These are phyloP conservation scores for Chalcosyrphus nemorum DNA, from an alignment of 2,888 invertebrate genomes.

Conservation along the genomic window DNA sequence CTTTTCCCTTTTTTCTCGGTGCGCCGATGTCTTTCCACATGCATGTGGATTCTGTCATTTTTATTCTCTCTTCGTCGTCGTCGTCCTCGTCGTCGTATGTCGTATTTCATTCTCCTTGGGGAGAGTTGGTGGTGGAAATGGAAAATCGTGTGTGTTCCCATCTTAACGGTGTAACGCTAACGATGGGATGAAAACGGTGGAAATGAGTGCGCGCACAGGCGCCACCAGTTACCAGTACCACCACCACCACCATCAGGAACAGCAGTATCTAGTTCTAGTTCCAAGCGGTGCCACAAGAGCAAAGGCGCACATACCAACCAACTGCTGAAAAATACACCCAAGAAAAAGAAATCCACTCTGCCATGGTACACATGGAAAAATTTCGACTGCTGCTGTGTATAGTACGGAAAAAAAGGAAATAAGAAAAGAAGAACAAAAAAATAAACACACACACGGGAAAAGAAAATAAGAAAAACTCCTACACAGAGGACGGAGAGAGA, in stretches of 20 bases:
- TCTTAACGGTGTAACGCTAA: constrained; percentile 22
- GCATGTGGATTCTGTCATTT: neutral
- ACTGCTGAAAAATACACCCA: constrained; percentile 29
- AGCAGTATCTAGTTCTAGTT: no score
- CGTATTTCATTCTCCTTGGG: constrained; percentile 49
- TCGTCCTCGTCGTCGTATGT: neutral
- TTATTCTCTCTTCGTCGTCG: constrained; percentile 6
- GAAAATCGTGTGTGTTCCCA: constrained; percentile 16
- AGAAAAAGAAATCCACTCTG: constrained; percentile 48
- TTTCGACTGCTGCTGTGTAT: constrained; percentile 2
- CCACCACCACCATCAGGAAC: neutral
- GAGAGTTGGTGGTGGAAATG: neutral
- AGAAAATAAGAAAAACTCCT: constrained; percentile 42
- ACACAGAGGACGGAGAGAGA: constrained; percentile 25
- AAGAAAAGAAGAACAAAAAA: constrained; percentile 9
- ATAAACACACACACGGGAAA: no score
- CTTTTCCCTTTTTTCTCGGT: constrained; percentile 34
- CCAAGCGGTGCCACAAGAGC: neutral
- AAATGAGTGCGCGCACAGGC: constrained; percentile 50
- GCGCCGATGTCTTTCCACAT: constrained; percentile 8
- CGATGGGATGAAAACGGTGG: constrained; percentile 29
- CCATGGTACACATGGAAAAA: constrained; percentile 41
- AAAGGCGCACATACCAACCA: constrained; percentile 29
- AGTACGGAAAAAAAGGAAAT: neutral
- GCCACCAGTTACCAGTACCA: constrained; percentile 8